Evolutionary conservation across 1,140 invertebrate genomes (phyloP), one percentile per base, ranked within the genome.

Genomic region (Cryptotermes secundus): DNA sequence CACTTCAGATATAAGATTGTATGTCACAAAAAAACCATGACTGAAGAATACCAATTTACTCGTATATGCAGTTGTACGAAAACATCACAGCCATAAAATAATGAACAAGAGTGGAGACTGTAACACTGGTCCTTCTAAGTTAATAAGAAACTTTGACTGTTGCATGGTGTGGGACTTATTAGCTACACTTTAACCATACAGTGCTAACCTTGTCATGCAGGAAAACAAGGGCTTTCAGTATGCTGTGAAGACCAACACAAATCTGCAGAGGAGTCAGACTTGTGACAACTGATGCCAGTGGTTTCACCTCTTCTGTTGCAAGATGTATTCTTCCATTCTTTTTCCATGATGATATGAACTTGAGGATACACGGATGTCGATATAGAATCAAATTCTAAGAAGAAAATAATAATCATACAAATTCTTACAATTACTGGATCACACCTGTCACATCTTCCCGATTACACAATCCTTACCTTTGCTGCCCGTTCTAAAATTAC

Each of bases 361-460:
- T 94, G 12, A 96, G 88, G 86, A 97, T 96, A 86, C 93, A 95
- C 3, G 96, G 96, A 90, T 97, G 96, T 0, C 96, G 92, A 89
- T 96, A 93, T 84, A 96, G 92, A 91, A 95, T 94, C 35, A 96
- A 91, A 90, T 96, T 96, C 96, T 97, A 89, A 84, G 93, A 92
- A 72, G 34, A 19, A 49, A 79, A 79, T 31, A 79, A 79, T 35
- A 34, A 31, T 22, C 34, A 34, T n/a, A n/a, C 26, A 14, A 34
- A 79, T 35, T 31, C n/a, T 79, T 79, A 22, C 10, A n/a, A 79
- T 3, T 19, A 4, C 85, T 86, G 85, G 80, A 86, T 14, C 45
- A 49, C 14, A 34, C 24, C 2, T 79, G 9, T 12, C 2, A 9
- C 3, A 22, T 31, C n/a, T 31, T 79, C 3, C 34, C 1, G 7